Evolutionary conservation across 2,113 vertebrate genomes (phyloP).

Genomic region (Ictalurus punctatus): DNA sequence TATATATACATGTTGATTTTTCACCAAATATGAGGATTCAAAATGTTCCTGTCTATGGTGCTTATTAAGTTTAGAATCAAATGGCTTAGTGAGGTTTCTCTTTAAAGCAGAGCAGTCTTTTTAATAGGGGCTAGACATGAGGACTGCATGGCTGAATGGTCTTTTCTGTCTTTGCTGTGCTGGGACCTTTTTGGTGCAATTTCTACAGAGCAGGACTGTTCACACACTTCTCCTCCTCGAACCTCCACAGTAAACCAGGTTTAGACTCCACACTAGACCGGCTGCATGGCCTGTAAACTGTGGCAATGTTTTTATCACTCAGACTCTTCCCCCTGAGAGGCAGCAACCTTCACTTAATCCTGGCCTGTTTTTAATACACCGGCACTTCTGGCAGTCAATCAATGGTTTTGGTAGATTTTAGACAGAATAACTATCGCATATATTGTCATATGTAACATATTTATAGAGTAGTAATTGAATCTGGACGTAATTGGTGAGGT

Average conservation of each 20-base stretch:
- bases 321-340: slow-evolving; percentile 3
- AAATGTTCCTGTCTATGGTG: slow-evolving; percentile 66
- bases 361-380: slow-evolving; percentile 5
- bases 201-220: slow-evolving; percentile 34
- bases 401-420: slow-evolving; percentile 66
- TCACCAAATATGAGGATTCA: slow-evolving; percentile 59
- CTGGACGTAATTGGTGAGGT: slow-evolving; percentile 67
- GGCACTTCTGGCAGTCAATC: slow-evolving; percentile 54
- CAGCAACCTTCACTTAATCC: slow-evolving; percentile 16
- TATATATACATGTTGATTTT: slow-evolving; percentile 54
- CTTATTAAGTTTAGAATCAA: slow-evolving; percentile 63
- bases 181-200: slow-evolving; percentile 50
- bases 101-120: not conserved
- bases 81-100: slow-evolving; percentile 53
- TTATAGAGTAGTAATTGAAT: slow-evolving; percentile 69
- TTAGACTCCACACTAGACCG: slow-evolving; percentile 23
- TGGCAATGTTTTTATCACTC: not conserved
- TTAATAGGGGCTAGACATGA: slow-evolving; percentile 8
- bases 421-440: slow-evolving; percentile 62
- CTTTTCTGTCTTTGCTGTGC: slow-evolving; percentile 26
- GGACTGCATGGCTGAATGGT: not conserved
- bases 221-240: slow-evolving; percentile 30
- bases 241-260: slow-evolving; percentile 44
- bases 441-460: slow-evolving; percentile 72
- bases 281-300: not conserved